These are phyloP conservation scores for Allolobophora icterica DNA, from an alignment of 2,888 invertebrate genomes.

Conservation along the genomic window DNA sequence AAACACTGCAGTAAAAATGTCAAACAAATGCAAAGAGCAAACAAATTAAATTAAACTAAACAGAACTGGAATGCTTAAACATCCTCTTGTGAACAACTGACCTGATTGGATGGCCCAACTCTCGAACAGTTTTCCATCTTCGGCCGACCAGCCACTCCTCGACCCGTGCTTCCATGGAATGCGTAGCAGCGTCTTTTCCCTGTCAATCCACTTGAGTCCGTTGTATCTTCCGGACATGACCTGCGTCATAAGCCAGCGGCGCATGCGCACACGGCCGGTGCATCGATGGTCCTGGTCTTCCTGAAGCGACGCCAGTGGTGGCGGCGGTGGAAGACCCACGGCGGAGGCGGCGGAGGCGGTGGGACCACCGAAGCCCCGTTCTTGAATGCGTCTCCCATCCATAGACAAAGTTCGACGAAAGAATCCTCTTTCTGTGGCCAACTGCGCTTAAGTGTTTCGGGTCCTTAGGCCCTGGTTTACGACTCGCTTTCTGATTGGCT, in stretches of 20 bases:
- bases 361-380: not conserved
- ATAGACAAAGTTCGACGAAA: not conserved
- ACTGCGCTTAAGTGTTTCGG: constrained; percentile 1
- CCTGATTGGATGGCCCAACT: constrained; percentile 59
- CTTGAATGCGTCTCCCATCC: not conserved
- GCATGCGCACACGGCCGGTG: constrained; percentile 31
- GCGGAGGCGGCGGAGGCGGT: not conserved
- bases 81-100: constrained; percentile 33
- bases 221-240: constrained; percentile 27
- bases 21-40: not conserved
- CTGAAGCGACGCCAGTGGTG: constrained; percentile 10
- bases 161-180: constrained; percentile 61
- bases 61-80: not conserved
- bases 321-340: not conserved
- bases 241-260: constrained; percentile 34
- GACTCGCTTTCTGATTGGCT: constrained; percentile 10
- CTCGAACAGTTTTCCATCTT: constrained; percentile 54
- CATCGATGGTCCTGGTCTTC: not conserved
- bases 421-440: not conserved
- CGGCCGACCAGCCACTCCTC: constrained; percentile 54
- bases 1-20: not conserved
- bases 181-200: constrained; percentile 51
- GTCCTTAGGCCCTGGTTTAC: not conserved
- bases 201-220: constrained; percentile 51
- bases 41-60: not conserved